Percentiles rank a stretch among this genome's conserved stretches.
Evolutionary conservation across 2,888 invertebrate genomes (phyloP).

Genomic region (Drosophila prolongata): DNA sequence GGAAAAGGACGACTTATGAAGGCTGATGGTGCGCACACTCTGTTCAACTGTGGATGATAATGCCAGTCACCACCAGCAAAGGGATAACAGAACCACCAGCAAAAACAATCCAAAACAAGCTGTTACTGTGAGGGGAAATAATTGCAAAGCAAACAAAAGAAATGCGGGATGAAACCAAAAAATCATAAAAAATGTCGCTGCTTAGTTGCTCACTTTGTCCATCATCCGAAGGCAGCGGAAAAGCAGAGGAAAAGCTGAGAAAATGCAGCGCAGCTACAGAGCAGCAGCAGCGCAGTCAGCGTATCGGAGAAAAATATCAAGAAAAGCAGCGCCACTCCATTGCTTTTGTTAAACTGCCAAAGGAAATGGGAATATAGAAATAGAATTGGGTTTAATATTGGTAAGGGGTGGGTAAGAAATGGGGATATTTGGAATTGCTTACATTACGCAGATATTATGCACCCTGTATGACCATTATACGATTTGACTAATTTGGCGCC

Average conservation of each 20-base stretch:
- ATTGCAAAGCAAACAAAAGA: constrained; percentile 67
- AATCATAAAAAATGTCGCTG: constrained; percentile 71
- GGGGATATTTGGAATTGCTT: constrained; percentile 14
- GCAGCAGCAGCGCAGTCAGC: constrained; percentile 27
- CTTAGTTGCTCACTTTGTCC: constrained; percentile 63
- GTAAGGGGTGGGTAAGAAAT: background rate
- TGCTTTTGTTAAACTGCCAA: constrained; percentile 68
- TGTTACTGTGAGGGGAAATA: constrained; percentile 65
- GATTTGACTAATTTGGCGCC: constrained; percentile 52
- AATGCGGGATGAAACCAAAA: constrained; percentile 48
- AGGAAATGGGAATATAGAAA: constrained; percentile 9
- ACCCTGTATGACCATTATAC: constrained; percentile 41
- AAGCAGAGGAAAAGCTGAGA: constrained; percentile 17
- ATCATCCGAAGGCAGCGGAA: constrained; percentile 39
- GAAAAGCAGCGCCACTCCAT: constrained; percentile 46
- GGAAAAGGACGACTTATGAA: background rate
- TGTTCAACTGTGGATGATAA: constrained; percentile 63
- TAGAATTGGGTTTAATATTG: constrained; percentile 1
- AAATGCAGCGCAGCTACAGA: constrained; percentile 18
- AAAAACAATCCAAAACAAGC: constrained; percentile 7
- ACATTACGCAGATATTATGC: constrained; percentile 4
- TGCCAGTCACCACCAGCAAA: constrained; percentile 56
- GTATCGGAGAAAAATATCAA: constrained; percentile 1
- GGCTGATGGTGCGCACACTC: constrained; percentile 61
- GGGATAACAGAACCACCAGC: constrained; percentile 25